Conservation (phyloP, 92 coral and sea anemone genomes). For the Hydrozoanthus gracilis region DNA sequence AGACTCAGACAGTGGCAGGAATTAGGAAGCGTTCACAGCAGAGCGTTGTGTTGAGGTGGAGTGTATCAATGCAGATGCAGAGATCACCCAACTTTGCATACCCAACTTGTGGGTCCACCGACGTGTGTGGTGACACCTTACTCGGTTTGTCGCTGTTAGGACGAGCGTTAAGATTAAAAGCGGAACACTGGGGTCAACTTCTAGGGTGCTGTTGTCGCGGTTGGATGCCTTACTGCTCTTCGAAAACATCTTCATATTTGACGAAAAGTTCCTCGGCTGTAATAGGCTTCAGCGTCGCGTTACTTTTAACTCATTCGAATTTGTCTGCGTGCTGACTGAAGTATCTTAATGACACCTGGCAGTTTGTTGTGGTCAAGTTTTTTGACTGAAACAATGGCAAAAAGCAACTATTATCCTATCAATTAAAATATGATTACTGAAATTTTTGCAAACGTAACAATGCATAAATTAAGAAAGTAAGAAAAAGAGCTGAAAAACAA, state of each 20-base stretch:
- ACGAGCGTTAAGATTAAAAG: constrained; percentile 6
- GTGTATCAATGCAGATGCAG: constrained; percentile 47
- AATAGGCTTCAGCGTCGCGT: neutral
- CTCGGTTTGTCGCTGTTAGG: constrained; percentile 37
- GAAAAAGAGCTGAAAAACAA: no score
- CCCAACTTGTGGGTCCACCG: constrained; percentile 57
- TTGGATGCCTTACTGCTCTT: neutral
- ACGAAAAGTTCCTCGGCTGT: constrained; percentile 5
- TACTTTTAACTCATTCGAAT: neutral
- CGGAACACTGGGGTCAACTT: neutral
- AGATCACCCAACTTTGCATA: constrained; percentile 53
- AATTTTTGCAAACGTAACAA: no score
- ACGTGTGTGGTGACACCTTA: constrained; percentile 25
- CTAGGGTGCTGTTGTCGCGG: neutral
- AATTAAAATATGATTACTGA: no score
- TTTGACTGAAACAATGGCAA: no score
- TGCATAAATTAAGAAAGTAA: no score
- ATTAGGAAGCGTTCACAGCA: constrained; percentile 31
- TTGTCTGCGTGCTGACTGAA: no score
- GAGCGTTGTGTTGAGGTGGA: constrained; percentile 44
- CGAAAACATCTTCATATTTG: neutral
- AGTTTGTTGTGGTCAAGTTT: no score
- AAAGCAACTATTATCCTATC: no score
- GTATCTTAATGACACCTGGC: no score
- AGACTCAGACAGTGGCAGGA: constrained; percentile 31